Evolutionary conservation across 2,797 vertebrate genomes (phyloP), one percentile per base, ranked within the genome.

Genomic region (Tinamus major): DNA sequence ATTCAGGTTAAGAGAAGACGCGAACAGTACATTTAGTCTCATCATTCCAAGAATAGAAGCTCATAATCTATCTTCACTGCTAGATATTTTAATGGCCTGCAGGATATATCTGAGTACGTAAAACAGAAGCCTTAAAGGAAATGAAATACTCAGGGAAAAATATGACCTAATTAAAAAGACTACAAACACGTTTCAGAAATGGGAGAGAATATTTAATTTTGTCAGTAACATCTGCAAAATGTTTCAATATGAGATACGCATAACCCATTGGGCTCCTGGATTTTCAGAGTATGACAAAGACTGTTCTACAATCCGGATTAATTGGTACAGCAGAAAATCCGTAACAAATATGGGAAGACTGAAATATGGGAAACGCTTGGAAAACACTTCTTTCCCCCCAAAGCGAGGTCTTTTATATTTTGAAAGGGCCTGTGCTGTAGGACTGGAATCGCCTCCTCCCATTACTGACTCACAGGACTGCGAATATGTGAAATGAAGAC

Each of bases 91-190:
- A 94, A 95, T 88, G 86, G 51, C 37, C 51, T 90, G 41, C 29
- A 91, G 72, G 96, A 92, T 87, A 79, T 75, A 91, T 93, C 51
- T 81, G 72, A 82, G 63, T 68, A 80, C 1, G 0, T n/a, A 90
- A 49, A 89, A 88, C 70, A 95, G 61, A 92, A 87, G 23, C 21
- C 82, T 95, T 93, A 90, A 84, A 94, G 77, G 82, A 95, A 96
- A 95, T 86, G 0, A 94, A 93, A 86, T 74, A 74, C 77, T 85
- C 61, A 10, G 31, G 59, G 56, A 63, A 91, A 96, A 87, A 94
- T 90, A 95, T n/a, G 56, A 91, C 79, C 87, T 85, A 96, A 97
- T 97, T 95, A 96, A 94, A 92, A 65, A 19, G 0, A 89, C 89
- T 87, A 75, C 71, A 96, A 93, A 94, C 93, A 93, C 5, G 0